Evolutionary conservation across 92 coral and sea anemone genomes (phyloP).

Genomic region (Paramuricea clavata): DNA sequence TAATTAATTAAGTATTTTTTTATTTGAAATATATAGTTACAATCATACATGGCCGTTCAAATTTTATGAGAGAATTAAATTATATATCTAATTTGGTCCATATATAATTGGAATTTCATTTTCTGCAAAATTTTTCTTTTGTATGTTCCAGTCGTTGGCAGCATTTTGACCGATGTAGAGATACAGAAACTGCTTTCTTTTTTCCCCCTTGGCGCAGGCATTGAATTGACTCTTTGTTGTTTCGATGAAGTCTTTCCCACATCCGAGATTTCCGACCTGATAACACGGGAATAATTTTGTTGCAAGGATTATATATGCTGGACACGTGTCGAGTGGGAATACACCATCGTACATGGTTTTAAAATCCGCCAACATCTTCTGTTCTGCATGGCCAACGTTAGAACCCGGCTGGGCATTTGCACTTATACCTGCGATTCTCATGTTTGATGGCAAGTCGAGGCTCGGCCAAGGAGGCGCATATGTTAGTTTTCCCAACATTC

Average conservation of each 20-base stretch:
- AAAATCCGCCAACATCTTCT: background rate
- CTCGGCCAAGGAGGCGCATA: no score
- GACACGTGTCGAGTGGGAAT: background rate
- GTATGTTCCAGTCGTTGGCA: background rate
- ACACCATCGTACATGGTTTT: background rate
- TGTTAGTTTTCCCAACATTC: no score
- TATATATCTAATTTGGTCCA: no score
- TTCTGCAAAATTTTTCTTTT: background rate
- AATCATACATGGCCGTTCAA: no score
- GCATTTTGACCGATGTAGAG: background rate
- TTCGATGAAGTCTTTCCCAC: background rate
- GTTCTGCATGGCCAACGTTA: background rate
- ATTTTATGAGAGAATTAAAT: no score
- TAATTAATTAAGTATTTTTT: no score
- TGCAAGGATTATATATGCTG: background rate
- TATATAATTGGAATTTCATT: background rate
- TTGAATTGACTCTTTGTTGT: background rate
- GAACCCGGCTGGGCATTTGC: no score
- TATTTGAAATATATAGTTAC: no score
- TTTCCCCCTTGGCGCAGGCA: background rate
- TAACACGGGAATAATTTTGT: background rate
- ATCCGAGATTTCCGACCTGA: background rate
- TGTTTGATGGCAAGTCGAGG: no score
- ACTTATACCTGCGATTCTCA: background rate
- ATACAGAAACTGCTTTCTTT: background rate